Evolutionary conservation across 2,113 vertebrate species (phyloP), one percentile per base, ranked within the genome.

Genomic region (Sinocyclocheilus anshuiensis): DNA sequence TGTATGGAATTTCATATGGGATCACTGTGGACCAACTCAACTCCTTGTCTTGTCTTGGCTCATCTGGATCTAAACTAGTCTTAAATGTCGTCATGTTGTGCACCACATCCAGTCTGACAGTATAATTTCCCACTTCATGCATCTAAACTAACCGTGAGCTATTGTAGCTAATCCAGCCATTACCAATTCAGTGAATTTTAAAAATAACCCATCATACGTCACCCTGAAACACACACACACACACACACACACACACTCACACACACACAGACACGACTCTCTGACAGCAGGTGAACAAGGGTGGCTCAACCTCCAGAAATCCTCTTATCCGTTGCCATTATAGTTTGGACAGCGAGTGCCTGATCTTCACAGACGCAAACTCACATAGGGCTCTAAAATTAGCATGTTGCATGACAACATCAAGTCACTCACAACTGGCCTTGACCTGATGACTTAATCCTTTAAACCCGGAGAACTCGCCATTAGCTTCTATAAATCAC

Each of bases 1-100:
- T 69, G 12, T 18, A 13, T 76, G 74, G 55, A n/a, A 80, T 79
- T 80, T 87, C 83, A 85, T 48, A 74, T 4, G 22, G 63, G 10
- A 57, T 39, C 33, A 69, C 8, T 18, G 65, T 69, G 13, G 12
- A 45, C 42, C 9, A 45, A n/a, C n/a, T 57, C 0, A 3, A 57
- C 18, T 57, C 55, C 55, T 20, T 7, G 6, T 57, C 16, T 57
- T 57, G 18, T 57, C 16, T 57, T 57, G 18, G 55, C 18, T 57
- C 55, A 57, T 57, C 55, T 20, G 55, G 55, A 57, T 57, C 16
- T 20, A 18, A 8, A 20, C 20, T 53, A 4, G 50, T 15, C 50
- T 53, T 53, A 4, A 53, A 53, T 53, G 4, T 20, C 55, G 1
- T 8, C 55, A 59, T n/a, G 57, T 3, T 57, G 18, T 1, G 15